Base-by-base conservation (phyloP, 35 echinoderm and acorn worm species). In the Strongylocentrotus purpuratus region DNA sequence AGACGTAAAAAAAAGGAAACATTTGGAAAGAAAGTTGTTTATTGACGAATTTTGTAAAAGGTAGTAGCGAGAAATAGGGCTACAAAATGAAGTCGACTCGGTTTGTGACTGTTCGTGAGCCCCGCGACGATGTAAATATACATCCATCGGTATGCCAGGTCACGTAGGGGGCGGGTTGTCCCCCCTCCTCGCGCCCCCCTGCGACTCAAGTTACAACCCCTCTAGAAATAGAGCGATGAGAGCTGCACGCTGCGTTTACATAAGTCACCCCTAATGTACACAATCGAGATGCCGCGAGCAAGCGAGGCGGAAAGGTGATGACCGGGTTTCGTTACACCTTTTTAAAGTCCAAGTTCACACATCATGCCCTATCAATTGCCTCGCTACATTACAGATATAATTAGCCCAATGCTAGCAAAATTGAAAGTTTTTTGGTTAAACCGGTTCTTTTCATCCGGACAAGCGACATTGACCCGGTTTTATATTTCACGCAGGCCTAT, bases 181-280 rank as follows among this genome's bases (percentile, higher is more conserved):
- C 65, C 61, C 65, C 65, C 65, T 78, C 65, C 65, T 78, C n/a
- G 22, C 0, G 65, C 65, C 65, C 65, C 61, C 65, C 65, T 78
- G 65, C 28, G 65, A 78, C 65, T 78, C 65, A 18, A 28, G 65
- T 78, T 78, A 78, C 65, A 78, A 22, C 1, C 65, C 65, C 65
- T 78, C 65, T 7, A 78, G 65, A 78, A 78, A 78, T 78, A 78
- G 65, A 78, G 65, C 65, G 65, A 28, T 78, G 65, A 78, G 87
- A 46, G 87, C 32, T 89, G 32, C 87, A 89, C 20, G 87, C 87
- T 89, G 87, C 32, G 87, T 89, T 89, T 89, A 89, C 87, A 89
- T 89, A 89, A 89, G 87, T 89, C 87, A 89, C 4, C 87, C 87
- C 87, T 89, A 33, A 89, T 89, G 87, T 89, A 89, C 87, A 89